These are phyloP conservation scores for Andrena haemorrhoa DNA, from an alignment of 2,888 invertebrate genomes.

Conservation along the genomic window DNA sequence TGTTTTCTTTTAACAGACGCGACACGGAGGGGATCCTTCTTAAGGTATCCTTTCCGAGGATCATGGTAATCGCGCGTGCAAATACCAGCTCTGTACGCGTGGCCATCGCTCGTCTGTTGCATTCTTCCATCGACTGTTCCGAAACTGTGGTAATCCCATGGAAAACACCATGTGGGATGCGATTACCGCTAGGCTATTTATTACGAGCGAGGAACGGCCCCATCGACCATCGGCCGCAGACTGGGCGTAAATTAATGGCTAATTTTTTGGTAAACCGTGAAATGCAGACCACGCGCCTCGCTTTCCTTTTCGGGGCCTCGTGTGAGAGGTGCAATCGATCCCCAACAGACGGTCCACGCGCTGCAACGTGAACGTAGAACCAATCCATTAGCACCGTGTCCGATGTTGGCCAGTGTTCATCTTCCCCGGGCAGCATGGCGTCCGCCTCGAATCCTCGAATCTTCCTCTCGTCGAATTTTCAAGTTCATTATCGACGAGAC, in stretches of 20 bases:
- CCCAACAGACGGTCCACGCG: conserved; percentile 80
- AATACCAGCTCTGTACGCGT: conserved; percentile 29
- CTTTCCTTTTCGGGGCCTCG: conserved; percentile 54
- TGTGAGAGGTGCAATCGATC: conserved; percentile 59
- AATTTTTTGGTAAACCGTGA: conserved; percentile 81
- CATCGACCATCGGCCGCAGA: conserved; percentile 40
- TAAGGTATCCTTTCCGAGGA: background rate
- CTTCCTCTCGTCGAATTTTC: conserved; percentile 1
- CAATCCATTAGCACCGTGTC: conserved; percentile 78
- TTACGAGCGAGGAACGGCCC: conserved; percentile 61
- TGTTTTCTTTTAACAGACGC: conserved; percentile 16
- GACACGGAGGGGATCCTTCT: background rate
- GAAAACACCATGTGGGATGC: conserved; percentile 72
- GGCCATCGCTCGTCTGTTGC: conserved; percentile 28
- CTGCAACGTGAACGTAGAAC: conserved; percentile 71
- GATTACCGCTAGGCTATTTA: conserved; percentile 64
- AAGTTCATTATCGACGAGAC: conserved; percentile 15
- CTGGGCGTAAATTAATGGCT: conserved; percentile 79
- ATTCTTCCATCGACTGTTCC: conserved; percentile 24
- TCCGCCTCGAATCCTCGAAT: background rate
- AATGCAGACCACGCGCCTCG: conserved; percentile 78
- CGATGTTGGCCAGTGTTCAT: conserved; percentile 60
- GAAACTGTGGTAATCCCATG: conserved; percentile 59
- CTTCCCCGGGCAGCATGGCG: conserved; percentile 11
- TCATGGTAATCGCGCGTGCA: conserved; percentile 17